Percentiles rank a stretch among this genome's conserved stretches.
These are phyloP conservation scores for Sebastolobus altivelis DNA, from an alignment of 2,797 vertebrate genomes.

Conservation along the genomic window DNA sequence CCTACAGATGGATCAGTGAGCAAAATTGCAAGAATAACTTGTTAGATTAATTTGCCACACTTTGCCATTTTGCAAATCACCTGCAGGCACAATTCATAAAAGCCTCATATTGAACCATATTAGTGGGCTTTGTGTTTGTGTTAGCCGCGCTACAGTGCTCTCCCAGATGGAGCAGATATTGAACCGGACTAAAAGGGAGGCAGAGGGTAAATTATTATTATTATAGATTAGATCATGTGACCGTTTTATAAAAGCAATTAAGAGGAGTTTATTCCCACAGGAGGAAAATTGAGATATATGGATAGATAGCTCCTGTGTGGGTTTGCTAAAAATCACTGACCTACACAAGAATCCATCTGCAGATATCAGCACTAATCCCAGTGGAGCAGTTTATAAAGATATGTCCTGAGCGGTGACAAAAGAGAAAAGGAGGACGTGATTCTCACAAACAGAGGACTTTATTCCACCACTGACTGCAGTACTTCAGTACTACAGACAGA, in stretches of 20 bases:
- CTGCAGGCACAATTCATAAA: not conserved
- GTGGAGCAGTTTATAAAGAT: not conserved
- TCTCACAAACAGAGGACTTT: conserved; percentile 88
- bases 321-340: not conserved
- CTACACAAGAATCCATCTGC: not conserved
- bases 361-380: not conserved
- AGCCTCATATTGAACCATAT: not conserved
- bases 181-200: not conserved
- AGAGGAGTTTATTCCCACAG: not conserved
- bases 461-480: conserved; percentile 76
- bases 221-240: not conserved
- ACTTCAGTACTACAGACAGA: conserved; percentile 64
- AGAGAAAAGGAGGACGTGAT: not conserved
- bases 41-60: not conserved
- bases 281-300: not conserved
- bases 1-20: not conserved
- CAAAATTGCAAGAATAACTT: not conserved
- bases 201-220: accelerated
- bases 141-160: not conserved
- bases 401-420: not conserved
- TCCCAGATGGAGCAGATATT: not conserved
- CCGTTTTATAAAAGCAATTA: not conserved
- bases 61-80: not conserved
- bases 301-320: not conserved
- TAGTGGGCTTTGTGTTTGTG: not conserved